Evolutionary conservation across 2,797 vertebrate genomes (phyloP).

Genomic region (Melanotaenia nigrans): DNA sequence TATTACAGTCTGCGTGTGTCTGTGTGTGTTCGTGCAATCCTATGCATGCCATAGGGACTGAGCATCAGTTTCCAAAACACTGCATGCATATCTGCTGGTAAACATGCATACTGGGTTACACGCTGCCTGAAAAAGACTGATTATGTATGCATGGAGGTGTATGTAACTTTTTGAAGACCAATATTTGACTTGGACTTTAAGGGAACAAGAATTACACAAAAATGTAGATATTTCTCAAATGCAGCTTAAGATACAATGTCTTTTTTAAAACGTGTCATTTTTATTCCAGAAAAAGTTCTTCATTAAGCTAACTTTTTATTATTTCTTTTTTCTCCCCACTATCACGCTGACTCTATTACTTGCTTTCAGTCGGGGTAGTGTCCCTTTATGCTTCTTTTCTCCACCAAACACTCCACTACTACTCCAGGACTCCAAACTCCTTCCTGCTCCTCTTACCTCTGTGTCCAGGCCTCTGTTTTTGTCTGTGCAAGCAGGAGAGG

Average conservation of each 20-base stretch:
- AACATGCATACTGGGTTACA: constrained; percentile 42
- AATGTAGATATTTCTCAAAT: not conserved
- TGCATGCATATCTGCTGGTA: constrained; percentile 60
- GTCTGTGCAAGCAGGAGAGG: constrained; percentile 39
- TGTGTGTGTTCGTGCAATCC: constrained; percentile 48
- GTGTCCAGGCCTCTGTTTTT: constrained; percentile 25
- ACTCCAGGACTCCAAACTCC: constrained; percentile 33
- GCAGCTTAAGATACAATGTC: not conserved
- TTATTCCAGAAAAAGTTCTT: not conserved
- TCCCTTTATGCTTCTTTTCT: constrained; percentile 35
- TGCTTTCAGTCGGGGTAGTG: constrained; percentile 63
- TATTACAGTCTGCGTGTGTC: constrained; percentile 38
- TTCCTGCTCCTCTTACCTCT: constrained; percentile 23
- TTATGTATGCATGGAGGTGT: constrained; percentile 1
- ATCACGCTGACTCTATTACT: constrained; percentile 54
- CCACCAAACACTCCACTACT: constrained; percentile 16
- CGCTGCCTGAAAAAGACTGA: constrained; percentile 29
- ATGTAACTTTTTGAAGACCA: constrained; percentile 2
- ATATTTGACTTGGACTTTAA: not conserved
- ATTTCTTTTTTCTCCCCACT: constrained; percentile 64
- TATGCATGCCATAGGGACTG: constrained; percentile 58
- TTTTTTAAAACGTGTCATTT: not conserved
- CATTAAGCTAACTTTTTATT: constrained; percentile 34
- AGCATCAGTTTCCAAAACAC: constrained; percentile 63
- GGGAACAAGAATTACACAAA: not conserved